Conservation (phyloP, 1,140 invertebrate species). For the Centruroides vittatus region DNA sequence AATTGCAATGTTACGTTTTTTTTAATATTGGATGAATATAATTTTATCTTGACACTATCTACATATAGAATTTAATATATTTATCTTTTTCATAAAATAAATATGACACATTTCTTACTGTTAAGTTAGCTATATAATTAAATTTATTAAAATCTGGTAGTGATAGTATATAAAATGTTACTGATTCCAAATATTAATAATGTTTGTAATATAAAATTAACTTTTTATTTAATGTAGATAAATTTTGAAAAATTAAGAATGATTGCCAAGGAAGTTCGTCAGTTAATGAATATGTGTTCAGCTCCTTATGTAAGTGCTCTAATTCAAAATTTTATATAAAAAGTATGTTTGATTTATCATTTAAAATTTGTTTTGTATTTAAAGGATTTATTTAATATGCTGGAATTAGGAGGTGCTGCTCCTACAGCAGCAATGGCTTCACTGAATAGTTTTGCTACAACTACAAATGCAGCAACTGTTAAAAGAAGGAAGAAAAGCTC, state of each 20-base stretch:
- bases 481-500: slow-evolving; percentile 65
- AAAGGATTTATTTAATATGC: slow-evolving; percentile 66
- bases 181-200: no score
- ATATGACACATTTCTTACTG: no score
- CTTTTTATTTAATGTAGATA: slow-evolving; percentile 36
- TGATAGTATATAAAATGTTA: no score
- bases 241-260: slow-evolving; percentile 99
- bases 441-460: slow-evolving; percentile 40
- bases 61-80: no score
- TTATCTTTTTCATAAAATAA: no score
- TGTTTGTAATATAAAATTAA: no score
- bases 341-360: neutral
- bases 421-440: slow-evolving; percentile 75
- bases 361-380: slow-evolving; percentile 4
- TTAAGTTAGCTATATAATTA: no score
- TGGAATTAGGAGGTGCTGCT: slow-evolving; percentile 67
- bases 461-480: slow-evolving; percentile 14
- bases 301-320: slow-evolving; percentile 42
- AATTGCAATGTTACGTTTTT: no score
- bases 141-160: no score
- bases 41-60: no score
- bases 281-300: slow-evolving; percentile 88
- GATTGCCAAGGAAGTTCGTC: slow-evolving; percentile 93
- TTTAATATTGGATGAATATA: no score
- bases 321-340: no score